Base-by-base conservation (phyloP, 2,797 vertebrate genomes). In the Sitta carolinensis region DNA sequence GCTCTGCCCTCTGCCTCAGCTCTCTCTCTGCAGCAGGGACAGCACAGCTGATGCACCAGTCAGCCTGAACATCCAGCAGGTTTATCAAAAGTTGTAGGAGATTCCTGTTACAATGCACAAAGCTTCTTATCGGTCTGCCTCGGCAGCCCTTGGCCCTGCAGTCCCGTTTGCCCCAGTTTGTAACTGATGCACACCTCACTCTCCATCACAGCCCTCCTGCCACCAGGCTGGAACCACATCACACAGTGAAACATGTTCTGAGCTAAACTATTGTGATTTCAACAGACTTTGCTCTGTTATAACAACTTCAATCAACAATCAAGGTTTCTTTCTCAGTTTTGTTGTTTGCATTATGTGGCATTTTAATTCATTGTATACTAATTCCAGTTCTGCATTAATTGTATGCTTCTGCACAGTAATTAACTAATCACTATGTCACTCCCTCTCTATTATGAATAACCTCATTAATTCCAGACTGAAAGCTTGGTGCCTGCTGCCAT, bases 371-470 rank as follows among this genome's bases (percentile, higher is more conserved):
- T 97, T 96, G 97, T 95, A 90, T 89, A 95, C 92, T 94, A 95
- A 82, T 96, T 96, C 96, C 90, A 72, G 95, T 95, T 96, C 97
- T 96, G 95, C 96, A 96, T 97, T 96, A 97, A 97, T 97, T 96
- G 96, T 91, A 96, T 90, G 93, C 64, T 75, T 91, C 95, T 92
- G 96, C 93, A 90, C 94, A 76, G 95, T 97, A 97, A 98, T 98
- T 97, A 97, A 97, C 96, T 97, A 97, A 98, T 97, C 96, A 95
- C 95, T 94, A 12, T 90, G 96, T 96, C 95, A 95, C 97, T 96
- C 97, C 97, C 94, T 97, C 78, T 29, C 89, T 45, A 88, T 97
- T 97, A 95, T 93, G 96, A 97, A 90, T 95, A 97, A 94, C 83
- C 95, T 97, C 93, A 96, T 98, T 96, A 97, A 97, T 96, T 97